Conservation (phyloP, 2,888 invertebrate species). For the Cyrtodaria siliqua region DNA sequence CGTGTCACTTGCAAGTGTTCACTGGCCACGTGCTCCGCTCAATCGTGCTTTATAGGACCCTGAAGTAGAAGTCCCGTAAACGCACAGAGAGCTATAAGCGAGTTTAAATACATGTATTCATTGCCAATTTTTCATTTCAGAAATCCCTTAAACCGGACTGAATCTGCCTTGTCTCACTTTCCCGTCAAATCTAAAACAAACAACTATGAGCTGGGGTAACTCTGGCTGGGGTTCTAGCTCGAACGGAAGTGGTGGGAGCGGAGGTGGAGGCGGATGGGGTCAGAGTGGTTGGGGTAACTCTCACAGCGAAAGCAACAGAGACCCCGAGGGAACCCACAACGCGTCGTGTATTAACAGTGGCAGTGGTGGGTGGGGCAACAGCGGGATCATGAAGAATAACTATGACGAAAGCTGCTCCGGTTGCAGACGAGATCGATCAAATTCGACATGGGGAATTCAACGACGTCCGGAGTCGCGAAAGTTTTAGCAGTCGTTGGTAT, state of each 20-base stretch:
- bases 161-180: too few relatives aligned
- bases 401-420: conserved; percentile 53
- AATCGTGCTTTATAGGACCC: too few relatives aligned
- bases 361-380: conserved; percentile 34
- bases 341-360: conserved; percentile 27
- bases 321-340: conserved; percentile 45
- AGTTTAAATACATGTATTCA: too few relatives aligned
- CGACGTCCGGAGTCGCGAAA: neutral
- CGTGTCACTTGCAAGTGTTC: too few relatives aligned
- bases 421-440: conserved; percentile 38
- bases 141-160: too few relatives aligned
- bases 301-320: conserved; percentile 9
- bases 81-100: too few relatives aligned
- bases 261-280: conserved; percentile 34
- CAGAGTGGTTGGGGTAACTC: conserved; percentile 13
- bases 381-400: conserved; percentile 18
- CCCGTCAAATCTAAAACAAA: too few relatives aligned
- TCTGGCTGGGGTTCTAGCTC: too few relatives aligned
- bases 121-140: too few relatives aligned
- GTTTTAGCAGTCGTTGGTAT: conserved; percentile 3
- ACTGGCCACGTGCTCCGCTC: too few relatives aligned
- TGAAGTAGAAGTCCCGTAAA: too few relatives aligned
- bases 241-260: neutral
- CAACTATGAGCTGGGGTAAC: too few relatives aligned
- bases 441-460: conserved; percentile 26